Base-by-base conservation (phyloP, 1,140 invertebrate species). In the Diploscapter pachys region DNA sequence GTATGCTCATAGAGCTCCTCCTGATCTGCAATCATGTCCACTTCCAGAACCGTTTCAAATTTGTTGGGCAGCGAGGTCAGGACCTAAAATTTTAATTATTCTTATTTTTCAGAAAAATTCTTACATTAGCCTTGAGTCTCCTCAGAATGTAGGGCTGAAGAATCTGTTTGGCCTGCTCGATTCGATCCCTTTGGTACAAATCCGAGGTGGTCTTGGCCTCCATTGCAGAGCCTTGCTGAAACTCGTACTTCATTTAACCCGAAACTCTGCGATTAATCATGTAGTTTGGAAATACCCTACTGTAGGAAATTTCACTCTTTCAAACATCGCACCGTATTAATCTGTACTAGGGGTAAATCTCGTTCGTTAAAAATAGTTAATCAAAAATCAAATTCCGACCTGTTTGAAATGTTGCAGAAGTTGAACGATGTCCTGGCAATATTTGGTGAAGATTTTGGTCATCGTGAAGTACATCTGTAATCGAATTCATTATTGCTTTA, bases 81-180 rank as follows among this genome's bases (percentile, higher is more conserved):
- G 0, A 98, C 95, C 80, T 68, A 51, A 48, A 68, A 55, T 13
- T 94, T 77, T 4, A 80, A 53, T 51, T n/a, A 77, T 78, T 74
- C 52, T 64, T 48, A 48, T 49, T 2, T 4, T 3, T 11, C 11
- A 80, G 54, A 79, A 79, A 77, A 78, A 77, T 9, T 2, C 80
- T 77, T 80, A 88, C 88, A 69, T 89, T 86, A 50, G 88, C 85
- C 86, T 98, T 98, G 4, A 97, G 87, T 73, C 95, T 88, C n/a
- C 95, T 87, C 50, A 98, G 87, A 5, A 98, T 91, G 87, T 98
- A 98, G 0, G 95, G 95, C 83, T 92, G 92, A 92, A 98, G 95
- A 76, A 98, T 96, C 73, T 91, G 87, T 84, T 97, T 96, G 0
- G 95, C 95, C 83, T 96, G 93, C 67, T 91, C 90, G 64, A 86